Percentiles rank a stretch among this genome's conserved stretches.
Evolutionary conservation across 2,113 vertebrate species (phyloP).

Genomic region (Callocephalon fimbriatum): DNA sequence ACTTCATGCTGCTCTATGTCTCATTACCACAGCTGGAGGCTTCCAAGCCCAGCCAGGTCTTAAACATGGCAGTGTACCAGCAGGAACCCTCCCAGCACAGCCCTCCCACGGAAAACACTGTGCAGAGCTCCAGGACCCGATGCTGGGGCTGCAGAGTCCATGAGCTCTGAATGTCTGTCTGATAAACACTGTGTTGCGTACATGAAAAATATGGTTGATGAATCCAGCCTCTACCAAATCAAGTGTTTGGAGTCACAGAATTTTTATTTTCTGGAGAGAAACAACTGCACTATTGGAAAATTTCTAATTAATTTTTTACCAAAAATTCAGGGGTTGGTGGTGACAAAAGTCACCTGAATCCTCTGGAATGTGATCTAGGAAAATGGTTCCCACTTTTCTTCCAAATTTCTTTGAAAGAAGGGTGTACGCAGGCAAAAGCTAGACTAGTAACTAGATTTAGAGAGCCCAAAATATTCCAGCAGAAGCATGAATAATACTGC

Average conservation of each 20-base stretch:
- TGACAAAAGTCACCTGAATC: not conserved
- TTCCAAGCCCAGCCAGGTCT: not conserved
- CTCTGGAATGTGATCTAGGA: not conserved
- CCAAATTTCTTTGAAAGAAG: not conserved
- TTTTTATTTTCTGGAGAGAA: not conserved
- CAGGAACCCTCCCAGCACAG: not conserved
- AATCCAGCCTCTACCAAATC: not conserved
- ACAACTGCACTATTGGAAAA: not conserved
- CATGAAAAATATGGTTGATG: not conserved
- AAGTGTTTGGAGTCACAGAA: not conserved
- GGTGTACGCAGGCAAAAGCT: not conserved
- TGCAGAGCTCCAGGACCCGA: not conserved
- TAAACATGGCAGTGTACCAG: not conserved
- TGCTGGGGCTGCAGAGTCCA: not conserved
- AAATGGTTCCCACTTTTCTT: not conserved
- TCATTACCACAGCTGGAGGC: not conserved
- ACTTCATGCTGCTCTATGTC: not conserved
- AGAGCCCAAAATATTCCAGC: not conserved
- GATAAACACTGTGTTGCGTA: not conserved
- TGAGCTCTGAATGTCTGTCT: not conserved
- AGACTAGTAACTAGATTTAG: not conserved
- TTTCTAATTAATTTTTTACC: not conserved
- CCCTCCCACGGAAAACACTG: accelerated
- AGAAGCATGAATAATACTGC: not conserved
- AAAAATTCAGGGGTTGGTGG: accelerated